Evolutionary conservation across 1,140 invertebrate species (phyloP), one percentile per base, ranked within the genome.

Genomic region (Anastatus disparis): DNA sequence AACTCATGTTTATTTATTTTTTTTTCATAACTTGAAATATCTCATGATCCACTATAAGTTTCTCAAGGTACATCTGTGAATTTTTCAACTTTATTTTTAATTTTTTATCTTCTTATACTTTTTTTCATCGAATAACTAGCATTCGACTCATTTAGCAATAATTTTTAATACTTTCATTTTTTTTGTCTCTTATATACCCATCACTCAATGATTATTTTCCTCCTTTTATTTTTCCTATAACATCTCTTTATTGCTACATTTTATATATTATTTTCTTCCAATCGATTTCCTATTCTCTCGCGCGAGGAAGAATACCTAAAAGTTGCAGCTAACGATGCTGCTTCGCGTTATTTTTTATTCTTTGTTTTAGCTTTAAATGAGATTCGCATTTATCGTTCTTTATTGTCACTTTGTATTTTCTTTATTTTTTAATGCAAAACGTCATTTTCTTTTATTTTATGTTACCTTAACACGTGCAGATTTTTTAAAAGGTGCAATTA

Each of bases 311-410:
- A 76, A 74, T 79, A 80, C 78, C 81, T 79, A 83, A 85, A 82
- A 83, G 81, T 82, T 73, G 77, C 81, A 82, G 82, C 73, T 56
- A 77, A 81, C 78, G 46, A 76, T 72, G 70, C 76, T 73, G 72
- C 71, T 55, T 65, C 9, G n/a, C n/a, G n/a, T n/a, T n/a, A n/a
- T n/a, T n/a, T n/a, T n/a, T n/a, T n/a, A n/a, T 29, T 4, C 2
- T 55, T 55, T n/a, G 2, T 42, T 55, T 10, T 55, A 52, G 38
- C 44, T 3, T 20, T 31, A 12, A 12, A 20, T 2, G 1, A 22
- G 12, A 35, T 38, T 56, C 4, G 24, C 40, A 44, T 31, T 50
- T 62, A 22, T 2, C 15, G 15, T 0, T 9, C 3, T 26, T 44
- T 29, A 42, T 26, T 29, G 17, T n/a, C 6, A 29, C 3, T 44